A percentile compares a stretch with the other conserved stretches of the same genome.
phyloP scores from a whole-genome alignment of 2,888 invertebrate species.

The Conchocele bisecta region DNA sequence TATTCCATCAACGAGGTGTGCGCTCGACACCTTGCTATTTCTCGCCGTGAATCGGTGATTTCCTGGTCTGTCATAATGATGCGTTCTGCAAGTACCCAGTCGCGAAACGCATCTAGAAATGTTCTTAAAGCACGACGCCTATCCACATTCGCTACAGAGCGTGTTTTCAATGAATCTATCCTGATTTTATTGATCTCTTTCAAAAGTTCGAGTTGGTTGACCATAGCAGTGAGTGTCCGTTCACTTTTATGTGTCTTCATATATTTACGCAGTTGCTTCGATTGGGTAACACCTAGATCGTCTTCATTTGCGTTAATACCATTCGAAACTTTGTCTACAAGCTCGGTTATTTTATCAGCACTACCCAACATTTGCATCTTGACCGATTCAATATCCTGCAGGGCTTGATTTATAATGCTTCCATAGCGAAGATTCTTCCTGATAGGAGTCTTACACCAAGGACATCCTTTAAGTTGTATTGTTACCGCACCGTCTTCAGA shows the following conservation, averaged over 20 bases:
- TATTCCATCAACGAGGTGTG: constrained; percentile 34
- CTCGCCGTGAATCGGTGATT: constrained; percentile 52
- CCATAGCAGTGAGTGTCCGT: constrained; percentile 36
- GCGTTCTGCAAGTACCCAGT: constrained; percentile 46
- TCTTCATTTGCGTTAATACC: constrained; percentile 4
- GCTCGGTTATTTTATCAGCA: constrained; percentile 11
- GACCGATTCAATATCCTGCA: constrained; percentile 80
- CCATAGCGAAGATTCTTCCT: constrained; percentile 86
- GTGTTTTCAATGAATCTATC: no score
- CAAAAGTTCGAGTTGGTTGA: constrained; percentile 40
- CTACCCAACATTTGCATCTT: constrained; percentile 61
- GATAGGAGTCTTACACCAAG: constrained; percentile 86
- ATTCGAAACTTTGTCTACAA: constrained; percentile 29
- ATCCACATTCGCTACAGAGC: no score
- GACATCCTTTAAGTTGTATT: constrained; percentile 84
- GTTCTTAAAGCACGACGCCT: no score
- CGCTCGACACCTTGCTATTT: constrained; percentile 51
- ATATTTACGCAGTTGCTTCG: constrained; percentile 16
- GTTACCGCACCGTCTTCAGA: constrained; percentile 82
- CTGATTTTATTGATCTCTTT: constrained; percentile 12
- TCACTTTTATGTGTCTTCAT: constrained; percentile 31
- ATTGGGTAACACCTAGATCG: neutral
- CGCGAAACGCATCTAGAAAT: constrained; percentile 21
- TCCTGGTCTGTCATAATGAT: constrained; percentile 60
- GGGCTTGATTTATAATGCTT: constrained; percentile 83